phyloP scores from a whole-genome alignment of 1,140 invertebrate genomes.

The Vanessa atalanta region DNA sequence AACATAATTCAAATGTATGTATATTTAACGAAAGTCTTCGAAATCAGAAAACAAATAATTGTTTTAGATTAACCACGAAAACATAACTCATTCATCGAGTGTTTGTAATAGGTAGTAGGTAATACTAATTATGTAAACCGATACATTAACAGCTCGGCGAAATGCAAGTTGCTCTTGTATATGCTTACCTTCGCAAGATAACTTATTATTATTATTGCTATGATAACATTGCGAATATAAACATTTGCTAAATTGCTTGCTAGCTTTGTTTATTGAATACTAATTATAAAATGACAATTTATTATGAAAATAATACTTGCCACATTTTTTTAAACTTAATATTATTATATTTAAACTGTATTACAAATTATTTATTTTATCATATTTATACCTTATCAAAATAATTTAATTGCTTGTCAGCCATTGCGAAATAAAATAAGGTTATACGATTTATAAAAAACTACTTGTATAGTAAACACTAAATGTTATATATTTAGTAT shows the following conservation, averaged over 20 bases:
- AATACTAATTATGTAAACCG: constrained; percentile 15
- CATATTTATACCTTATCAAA: no score
- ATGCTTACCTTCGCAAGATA: constrained; percentile 11
- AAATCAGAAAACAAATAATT: not conserved
- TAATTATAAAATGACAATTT: not conserved
- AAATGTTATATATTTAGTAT: no score
- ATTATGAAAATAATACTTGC: no score
- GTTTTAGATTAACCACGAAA: not conserved
- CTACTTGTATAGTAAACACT: no score
- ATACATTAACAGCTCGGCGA: constrained; percentile 12
- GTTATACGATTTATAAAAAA: not conserved
- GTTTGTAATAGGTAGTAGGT: not conserved
- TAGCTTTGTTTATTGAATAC: not conserved
- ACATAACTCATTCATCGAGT: not conserved
- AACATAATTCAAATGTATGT: not conserved
- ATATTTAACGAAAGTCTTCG: not conserved
- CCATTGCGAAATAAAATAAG: not conserved
- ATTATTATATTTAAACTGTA: no score
- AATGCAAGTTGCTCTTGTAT: constrained; percentile 18
- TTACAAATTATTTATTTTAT: no score
- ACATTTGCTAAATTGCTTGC: not conserved
- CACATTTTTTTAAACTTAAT: no score
- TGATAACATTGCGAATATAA: constrained; percentile 11
- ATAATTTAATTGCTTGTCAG: not conserved
- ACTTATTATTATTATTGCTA: constrained; percentile 10